phyloP scores from a whole-genome alignment of 2,113 vertebrate genomes.

The Enhydra lutris region DNA sequence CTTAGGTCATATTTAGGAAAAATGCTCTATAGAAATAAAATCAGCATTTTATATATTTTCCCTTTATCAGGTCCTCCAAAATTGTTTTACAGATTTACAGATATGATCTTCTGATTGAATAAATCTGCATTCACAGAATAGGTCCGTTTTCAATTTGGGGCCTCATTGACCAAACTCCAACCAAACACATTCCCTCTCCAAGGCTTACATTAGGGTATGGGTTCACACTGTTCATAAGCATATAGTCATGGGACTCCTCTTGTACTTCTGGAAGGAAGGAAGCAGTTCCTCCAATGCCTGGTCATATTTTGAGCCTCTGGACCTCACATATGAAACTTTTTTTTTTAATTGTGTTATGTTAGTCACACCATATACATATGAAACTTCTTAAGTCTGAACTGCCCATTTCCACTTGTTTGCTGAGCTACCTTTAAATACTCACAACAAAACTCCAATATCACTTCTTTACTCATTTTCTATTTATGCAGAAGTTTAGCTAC shows the following conservation, averaged over 20 bases:
- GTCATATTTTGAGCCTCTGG: neutral
- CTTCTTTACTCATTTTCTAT: neutral
- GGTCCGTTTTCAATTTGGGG: neutral
- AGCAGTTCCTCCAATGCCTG: neutral
- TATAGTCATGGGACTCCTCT: neutral
- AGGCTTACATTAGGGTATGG: neutral
- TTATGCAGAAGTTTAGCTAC: neutral
- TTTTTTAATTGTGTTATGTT: too few species aligned
- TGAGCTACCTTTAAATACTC: neutral
- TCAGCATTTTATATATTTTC: neutral
- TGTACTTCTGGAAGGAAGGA: neutral
- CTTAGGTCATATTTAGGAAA: neutral
- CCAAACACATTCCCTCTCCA: neutral
- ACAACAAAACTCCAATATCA: neutral
- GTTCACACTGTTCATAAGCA: neutral
- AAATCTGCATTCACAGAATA: neutral
- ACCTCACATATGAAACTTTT: neutral
- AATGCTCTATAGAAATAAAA: neutral
- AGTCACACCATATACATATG: too few species aligned
- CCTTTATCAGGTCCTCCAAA: neutral
- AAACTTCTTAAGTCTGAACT: neutral
- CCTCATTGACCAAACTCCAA: neutral
- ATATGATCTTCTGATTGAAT: neutral
- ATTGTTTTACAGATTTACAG: neutral
- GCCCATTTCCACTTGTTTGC: neutral